Evolutionary conservation across 2,113 vertebrate species (phyloP), one percentile per base, ranked within the genome.

Genomic region (Nesogale talazaci): DNA sequence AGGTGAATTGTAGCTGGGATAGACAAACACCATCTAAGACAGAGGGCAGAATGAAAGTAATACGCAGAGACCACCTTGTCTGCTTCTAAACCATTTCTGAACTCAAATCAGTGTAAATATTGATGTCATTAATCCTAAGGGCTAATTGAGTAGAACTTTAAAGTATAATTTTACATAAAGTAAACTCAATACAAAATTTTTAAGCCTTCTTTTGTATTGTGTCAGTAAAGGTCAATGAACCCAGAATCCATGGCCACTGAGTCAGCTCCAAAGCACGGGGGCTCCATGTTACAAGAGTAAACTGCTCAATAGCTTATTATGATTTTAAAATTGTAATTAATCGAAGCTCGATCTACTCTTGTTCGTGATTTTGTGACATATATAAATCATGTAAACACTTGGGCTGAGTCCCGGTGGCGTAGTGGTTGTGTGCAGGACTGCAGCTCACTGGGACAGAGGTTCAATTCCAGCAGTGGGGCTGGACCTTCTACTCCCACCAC

Each of bases 131-230:
- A 89, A 67, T 59, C 79, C 27, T 69, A 86, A 69, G 77, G 5
- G 11, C 57, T 78, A 87, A 86, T 59, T 83, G 76, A 89, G 56
- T 52, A 74, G 0, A 38, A 75, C 19, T 59, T 90, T n/a, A 81
- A 57, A 61, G 17, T 61, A 86, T 22, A 80, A 79, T 70, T 72
- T 89, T 84, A 80, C 72, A 78, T 0, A 77, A 89, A 90, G 75
- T 75, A 93, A 86, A 94, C 79, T 82, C 46, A 88, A 92, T 31
- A 40, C 27, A 75, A 78, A 63, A 36, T 83, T 86, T 76, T 22
- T 46, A 77, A 92, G 25, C 92, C 69, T 63, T 88, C 63, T 92
- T 72, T 61, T 82, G 42, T 79, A 79, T 2, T 80, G 79, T 36
- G 80, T 76, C 65, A 40, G n/a, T 75, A 52, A 79, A 88, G 25